Base-by-base conservation (phyloP, 37 sponge, comb jelly and placozoan species). In the Oscarella lobularis region DNA sequence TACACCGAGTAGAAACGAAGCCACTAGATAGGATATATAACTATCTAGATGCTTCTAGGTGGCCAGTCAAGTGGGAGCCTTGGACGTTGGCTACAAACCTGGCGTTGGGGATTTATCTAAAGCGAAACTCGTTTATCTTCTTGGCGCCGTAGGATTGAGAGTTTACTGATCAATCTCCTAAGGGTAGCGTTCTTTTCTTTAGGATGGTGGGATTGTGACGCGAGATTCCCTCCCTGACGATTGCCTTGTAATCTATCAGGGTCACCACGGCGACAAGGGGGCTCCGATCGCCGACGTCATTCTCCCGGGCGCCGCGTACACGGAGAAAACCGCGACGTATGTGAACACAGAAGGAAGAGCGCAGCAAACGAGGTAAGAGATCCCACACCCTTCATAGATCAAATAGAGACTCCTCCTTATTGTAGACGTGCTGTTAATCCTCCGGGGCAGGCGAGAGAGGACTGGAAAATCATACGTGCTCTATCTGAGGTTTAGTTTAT, bases 281-380 rank as follows among this genome's bases (percentile, higher is more conserved):
- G 96, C 87, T 33, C 38, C 68, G 39, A n/a, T 92, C 36, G 96
- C 96, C 36, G 92, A 96, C 75, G 92, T 92, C 1, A 75, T 96
- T 0, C 80, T 96, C 0, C 96, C 96, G 35, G 96, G 93, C 37
- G 96, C 96, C 9, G 92, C 96, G 2, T 96, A 92, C 84, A 96
- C 96, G 37, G 96, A 96, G 84, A 96, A 96, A 77, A 87, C 74
- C 29, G 96, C 87, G n/a, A 96, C 96, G 4, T 96, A 78, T 73
- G 82, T 92, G 37, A 96, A 96, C 82, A 96, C 96, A 55, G 96
- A 96, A 76, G 96, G 96, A n/a, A 76, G 96, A 30, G 82, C 89
- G 0, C 96, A 96, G 82, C 83, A 76, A 33, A 96, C 92, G 35
- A 85, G 86, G 93, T 90, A 39, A 67, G 71, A 38, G 14, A 36